These are phyloP conservation scores for Drosophila trapezifrons DNA, from an alignment of 1,140 invertebrate genomes.

Conservation along the genomic window DNA sequence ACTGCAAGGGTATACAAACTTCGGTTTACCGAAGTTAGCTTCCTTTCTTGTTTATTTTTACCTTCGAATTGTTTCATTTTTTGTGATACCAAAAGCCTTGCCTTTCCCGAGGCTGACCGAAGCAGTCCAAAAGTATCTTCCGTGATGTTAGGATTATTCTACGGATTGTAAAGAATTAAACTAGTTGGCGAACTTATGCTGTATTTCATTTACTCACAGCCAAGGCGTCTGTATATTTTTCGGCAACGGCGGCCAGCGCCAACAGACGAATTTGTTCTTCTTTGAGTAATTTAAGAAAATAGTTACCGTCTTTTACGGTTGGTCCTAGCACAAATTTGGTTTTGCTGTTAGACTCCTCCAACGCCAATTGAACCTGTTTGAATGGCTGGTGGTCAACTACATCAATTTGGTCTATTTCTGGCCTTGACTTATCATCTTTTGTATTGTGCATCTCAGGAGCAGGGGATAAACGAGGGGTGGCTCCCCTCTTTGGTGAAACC, in stretches of 20 bases:
- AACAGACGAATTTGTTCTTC: slow-evolving; percentile 89
- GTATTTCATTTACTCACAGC: slow-evolving; percentile 73
- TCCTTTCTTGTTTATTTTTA: no score
- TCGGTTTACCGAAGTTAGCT: no score
- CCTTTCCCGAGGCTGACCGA: slow-evolving; percentile 95
- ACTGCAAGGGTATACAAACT: no score
- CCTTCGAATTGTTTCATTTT: slow-evolving; percentile 98
- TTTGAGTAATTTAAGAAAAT: slow-evolving; percentile 90
- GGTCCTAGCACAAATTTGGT: slow-evolving; percentile 17
- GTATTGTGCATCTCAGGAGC: slow-evolving; percentile 21
- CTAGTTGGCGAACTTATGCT: neutral
- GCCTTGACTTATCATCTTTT: neutral
- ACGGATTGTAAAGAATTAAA: slow-evolving; percentile 1
- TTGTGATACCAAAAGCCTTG: slow-evolving; percentile 93
- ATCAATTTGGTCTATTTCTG: slow-evolving; percentile 25
- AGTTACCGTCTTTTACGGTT: slow-evolving; percentile 87
- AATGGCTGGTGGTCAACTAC: slow-evolving; percentile 59
- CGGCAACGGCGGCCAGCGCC: slow-evolving; percentile 87
- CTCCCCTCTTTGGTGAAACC: slow-evolving; percentile 86
- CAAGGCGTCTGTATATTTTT: slow-evolving; percentile 87
- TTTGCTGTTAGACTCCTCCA: slow-evolving; percentile 36
- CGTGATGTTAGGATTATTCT: slow-evolving; percentile 85
- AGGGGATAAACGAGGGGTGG: slow-evolving; percentile 73
- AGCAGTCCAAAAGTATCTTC: slow-evolving; percentile 93
- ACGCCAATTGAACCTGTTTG: slow-evolving; percentile 4